A percentile compares a stretch with the other conserved stretches of the same genome.
Evolutionary conservation across 2,797 vertebrate genomes (phyloP).

Genomic region (Botia almorhae): DNA sequence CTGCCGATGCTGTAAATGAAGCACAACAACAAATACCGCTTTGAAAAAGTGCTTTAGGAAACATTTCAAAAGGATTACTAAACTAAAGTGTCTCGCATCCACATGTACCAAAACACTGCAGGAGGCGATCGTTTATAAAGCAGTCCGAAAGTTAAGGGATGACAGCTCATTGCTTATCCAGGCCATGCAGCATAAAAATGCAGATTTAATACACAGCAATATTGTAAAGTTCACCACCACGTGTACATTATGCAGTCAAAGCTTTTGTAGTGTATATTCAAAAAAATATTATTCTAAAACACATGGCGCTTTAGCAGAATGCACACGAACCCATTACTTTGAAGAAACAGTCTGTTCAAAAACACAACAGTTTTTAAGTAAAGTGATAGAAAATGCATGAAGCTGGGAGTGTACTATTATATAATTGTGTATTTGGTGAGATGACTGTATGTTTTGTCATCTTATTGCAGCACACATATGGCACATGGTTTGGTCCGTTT

Average conservation of each 20-base stretch:
- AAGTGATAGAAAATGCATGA: conserved; percentile 11
- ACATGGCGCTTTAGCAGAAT: conserved; percentile 19
- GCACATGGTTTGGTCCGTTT: conserved; percentile 77
- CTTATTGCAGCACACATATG: conserved; percentile 37
- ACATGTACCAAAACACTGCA: conserved; percentile 23
- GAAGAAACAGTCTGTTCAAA: conserved; percentile 17
- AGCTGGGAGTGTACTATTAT: conserved; percentile 10
- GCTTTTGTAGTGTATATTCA: conserved; percentile 30
- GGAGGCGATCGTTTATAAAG: conserved; percentile 3
- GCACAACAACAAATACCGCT: conserved; percentile 43
- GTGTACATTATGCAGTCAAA: conserved; percentile 43
- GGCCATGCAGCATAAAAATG: conserved; percentile 27
- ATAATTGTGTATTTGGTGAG: conserved; percentile 5
- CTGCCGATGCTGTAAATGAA: conserved; percentile 18
- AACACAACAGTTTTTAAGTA: conserved; percentile 17
- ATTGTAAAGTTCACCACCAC: conserved; percentile 34
- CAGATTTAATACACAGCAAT: conserved; percentile 45
- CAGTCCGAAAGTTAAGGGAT: conserved; percentile 25
- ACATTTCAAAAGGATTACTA: conserved; percentile 70
- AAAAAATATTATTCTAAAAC: conserved; percentile 29
- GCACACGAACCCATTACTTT: conserved; percentile 24
- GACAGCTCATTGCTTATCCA: conserved; percentile 23
- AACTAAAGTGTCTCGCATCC: conserved; percentile 25
- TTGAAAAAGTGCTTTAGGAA: conserved; percentile 45
- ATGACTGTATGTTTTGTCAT: not conserved